These are phyloP conservation scores for Bombus polaris DNA, from an alignment of 1,140 invertebrate genomes.

Conservation along the genomic window DNA sequence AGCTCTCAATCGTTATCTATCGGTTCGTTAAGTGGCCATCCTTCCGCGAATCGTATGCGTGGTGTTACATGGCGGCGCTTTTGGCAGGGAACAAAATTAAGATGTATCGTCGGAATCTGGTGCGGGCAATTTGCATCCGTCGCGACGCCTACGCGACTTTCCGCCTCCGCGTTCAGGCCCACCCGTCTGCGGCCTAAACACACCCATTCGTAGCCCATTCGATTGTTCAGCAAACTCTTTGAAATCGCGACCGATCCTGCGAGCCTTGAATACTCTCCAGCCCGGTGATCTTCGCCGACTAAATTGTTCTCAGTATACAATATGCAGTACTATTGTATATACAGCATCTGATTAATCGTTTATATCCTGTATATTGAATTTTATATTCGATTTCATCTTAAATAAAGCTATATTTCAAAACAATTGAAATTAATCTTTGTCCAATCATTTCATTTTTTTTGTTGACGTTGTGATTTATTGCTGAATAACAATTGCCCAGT, in stretches of 20 bases:
- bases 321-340: background rate
- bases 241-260: conserved; percentile 41
- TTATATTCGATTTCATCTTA: background rate
- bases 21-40: conserved; percentile 21
- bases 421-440: background rate
- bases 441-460: no score
- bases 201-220: conserved; percentile 63
- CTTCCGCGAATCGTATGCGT: conserved; percentile 43
- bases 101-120: conserved; percentile 81
- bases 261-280: conserved; percentile 23
- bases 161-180: conserved; percentile 72
- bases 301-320: background rate
- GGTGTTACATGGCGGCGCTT: conserved; percentile 62
- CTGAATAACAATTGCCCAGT: no score
- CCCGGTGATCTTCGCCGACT: conserved; percentile 20
- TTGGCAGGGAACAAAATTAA: conserved; percentile 78
- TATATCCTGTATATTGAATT: background rate
- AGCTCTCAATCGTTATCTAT: conserved; percentile 10
- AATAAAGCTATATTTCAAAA: background rate
- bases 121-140: conserved; percentile 81
- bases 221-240: conserved; percentile 63
- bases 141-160: conserved; percentile 79
- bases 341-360: background rate
- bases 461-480: background rate
- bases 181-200: conserved; percentile 70